Base-by-base conservation (phyloP, 2,113 vertebrate genomes). In the Choloepus hoffmanni region DNA sequence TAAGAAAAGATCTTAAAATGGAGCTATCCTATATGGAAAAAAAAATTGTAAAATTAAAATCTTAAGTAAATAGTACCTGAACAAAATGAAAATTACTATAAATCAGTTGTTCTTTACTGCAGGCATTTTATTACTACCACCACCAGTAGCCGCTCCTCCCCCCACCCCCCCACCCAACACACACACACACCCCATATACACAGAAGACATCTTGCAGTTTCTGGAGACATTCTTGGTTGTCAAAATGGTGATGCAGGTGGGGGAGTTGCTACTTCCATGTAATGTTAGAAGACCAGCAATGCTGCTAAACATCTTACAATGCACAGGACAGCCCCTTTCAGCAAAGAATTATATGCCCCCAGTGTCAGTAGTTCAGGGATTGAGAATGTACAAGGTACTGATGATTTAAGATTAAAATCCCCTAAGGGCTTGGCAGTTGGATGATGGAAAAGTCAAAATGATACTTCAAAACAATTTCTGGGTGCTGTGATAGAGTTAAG, bases 271-370 rank as follows among this genome's bases (percentile, higher is more conserved):
- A 3, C 43, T 45, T 11, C 26, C 19, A 5, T 72, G 36, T 55
- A 6, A 7, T 24, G 7, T 24, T 12, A n/a, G 10, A 58, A 55
- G 6, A 14, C 23, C 50, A 21, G 4, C 12, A 26, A 9, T 43
- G 3, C 2, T 11, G 28, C 33, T 60, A 4, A 36, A 28, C 55
- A 7, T 14, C 33, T 48, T 18, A 0, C 11, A 36, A 1, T 1
- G 0, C 0, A 1, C 45, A 60, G 4, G 24, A 40, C n/a, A 7
- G 24, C 19, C 40, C 68, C 33, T 15, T 21, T 0, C 3, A n/a
- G 78, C 43, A 28, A 3, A 65, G 28, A 33, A 23, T 43, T 33
- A 11, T 24, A 0, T 0, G 5, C 18, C 19, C 36, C 50, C 16
- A 23, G 43, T 11, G 30, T 24, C 3, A 26, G 0, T 8, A 4